Percentiles rank a stretch among this genome's conserved stretches.
These are phyloP conservation scores for Probaryconus sp. DNA, from an alignment of 1,140 invertebrate species.

Conservation along the genomic window DNA sequence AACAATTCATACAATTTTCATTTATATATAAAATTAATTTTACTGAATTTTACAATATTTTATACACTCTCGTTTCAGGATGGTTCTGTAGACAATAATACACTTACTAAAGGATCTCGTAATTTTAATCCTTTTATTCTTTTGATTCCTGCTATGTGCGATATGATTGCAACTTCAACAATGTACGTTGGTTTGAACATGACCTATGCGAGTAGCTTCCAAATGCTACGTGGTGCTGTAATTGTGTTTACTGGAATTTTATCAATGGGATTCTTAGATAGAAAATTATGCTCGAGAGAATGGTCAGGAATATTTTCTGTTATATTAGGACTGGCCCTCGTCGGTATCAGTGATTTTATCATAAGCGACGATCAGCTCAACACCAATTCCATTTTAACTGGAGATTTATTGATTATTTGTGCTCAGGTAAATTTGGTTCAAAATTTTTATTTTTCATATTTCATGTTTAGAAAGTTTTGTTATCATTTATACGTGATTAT, in stretches of 20 bases:
- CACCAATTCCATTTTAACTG: constrained; percentile 91
- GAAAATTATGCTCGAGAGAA: constrained; percentile 83
- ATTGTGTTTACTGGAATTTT: constrained; percentile 96
- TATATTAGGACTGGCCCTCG: constrained; percentile 88
- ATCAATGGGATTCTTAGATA: constrained; percentile 91
- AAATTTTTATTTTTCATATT: constrained; percentile 7
- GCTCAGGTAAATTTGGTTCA: constrained; percentile 81
- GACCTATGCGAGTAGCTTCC: constrained; percentile 96
- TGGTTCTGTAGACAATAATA: constrained; percentile 79
- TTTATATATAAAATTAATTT: constrained; percentile 45
- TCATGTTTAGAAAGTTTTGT: no score
- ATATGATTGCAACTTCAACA: constrained; percentile 89
- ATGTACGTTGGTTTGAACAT: constrained; percentile 95
- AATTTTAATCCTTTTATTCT: constrained; percentile 90
- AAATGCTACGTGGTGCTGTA: constrained; percentile 97
- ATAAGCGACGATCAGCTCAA: constrained; percentile 77
- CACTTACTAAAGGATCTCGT: constrained; percentile 83
- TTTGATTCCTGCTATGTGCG: constrained; percentile 90
- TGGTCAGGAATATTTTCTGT: constrained; percentile 92
- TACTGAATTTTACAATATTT: no score
- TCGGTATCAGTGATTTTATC: constrained; percentile 89
- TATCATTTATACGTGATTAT: no score
- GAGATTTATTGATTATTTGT: constrained; percentile 94
- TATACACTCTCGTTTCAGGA: constrained; percentile 73
- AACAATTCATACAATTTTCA: no score